Evolutionary conservation across 2,113 vertebrate genomes (phyloP), one percentile per base, ranked within the genome.

Genomic region (Cololabis saira): DNA sequence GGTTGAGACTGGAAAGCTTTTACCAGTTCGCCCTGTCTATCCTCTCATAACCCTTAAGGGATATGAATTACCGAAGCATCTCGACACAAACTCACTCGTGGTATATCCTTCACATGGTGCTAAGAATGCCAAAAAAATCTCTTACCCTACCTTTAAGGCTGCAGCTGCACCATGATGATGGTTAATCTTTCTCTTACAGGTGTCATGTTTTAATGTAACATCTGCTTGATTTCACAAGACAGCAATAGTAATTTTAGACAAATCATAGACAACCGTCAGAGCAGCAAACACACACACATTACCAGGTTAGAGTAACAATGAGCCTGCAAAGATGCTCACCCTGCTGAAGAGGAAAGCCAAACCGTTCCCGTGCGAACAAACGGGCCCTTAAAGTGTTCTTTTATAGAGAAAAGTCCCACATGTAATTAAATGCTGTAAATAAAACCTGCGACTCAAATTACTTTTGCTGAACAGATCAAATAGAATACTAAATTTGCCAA

Each of bases 351-450:
- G 69, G 52, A 68, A 70, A 78, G 65, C 68, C 55, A 78, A 77
- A 77, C 68, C 53, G 21, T 57, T 71, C 67, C 74, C 67, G 42
- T 44, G 78, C 51, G 61, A 76, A 72, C 79, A 77, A 80, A 78
- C 64, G 51, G 44, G 24, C 64, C 71, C 80, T 72, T 61, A 80
- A 78, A 50, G 17, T 30, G 42, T 76, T 73, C 78, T 86, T 81
- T 83, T 62, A 82, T 69, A 79, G 55, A 61, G 76, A 47, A 69
- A 45, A 27, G 52, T 11, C 40, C 69, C 71, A 74, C 71, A 44
- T 67, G 86, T 83, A 84, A 85, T 84, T 67, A 82, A 85, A 69
- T 58, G 58, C 33, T 48, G 67, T 64, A 83, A 84, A 83, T 81
- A 87, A 76, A 84, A 63, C 68, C 77, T 67, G 59, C 16, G 51